Base-by-base conservation (phyloP, 2,113 vertebrate genomes). In the Atherinomorus stipes region DNA sequence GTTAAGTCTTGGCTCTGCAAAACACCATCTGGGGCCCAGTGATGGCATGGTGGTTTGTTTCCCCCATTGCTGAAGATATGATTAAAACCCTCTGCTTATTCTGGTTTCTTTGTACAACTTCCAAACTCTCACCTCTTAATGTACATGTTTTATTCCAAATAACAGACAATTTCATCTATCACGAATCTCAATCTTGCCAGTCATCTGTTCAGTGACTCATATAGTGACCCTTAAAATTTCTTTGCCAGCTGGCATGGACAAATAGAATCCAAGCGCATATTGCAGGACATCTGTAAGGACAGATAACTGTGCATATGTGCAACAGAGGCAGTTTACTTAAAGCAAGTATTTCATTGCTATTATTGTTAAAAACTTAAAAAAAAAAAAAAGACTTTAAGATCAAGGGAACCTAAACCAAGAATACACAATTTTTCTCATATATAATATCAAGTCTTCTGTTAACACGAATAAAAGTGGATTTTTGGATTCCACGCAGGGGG, bases 21-120 rank as follows among this genome's bases (percentile, higher is more conserved):
- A 52, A 25, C 47, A 68, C 38, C 76, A 80, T 69, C 78, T 85
- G 78, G 19, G 25, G 16, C 25, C 38, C 68, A 54, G 64, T 25
- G 42, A 61, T 47, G 18, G 44, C 47, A 13, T 26, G 38, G 21
- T 52, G 15, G 25, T 66, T 71, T 25, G 77, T 50, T 31, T 54
- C 51, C 21, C 11, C 8, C 54, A 21, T 71, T 64, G 47, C 37
- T 65, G 25, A 13, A 68, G 56, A 25, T 51, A 22, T 66, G 38
- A 85, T 80, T 60, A 64, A 65, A 76, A 62, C 45, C 49, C 1
- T 28, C 23, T 59, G 15, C 21, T 34, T 45, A 9, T 56, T 54
- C 45, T 66, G 61, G 6, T 73, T 74, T 73, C 5, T 67, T 49
- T 69, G 23, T 53, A 25, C 11, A 53, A 16, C 22, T 16, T 37